Evolutionary conservation across 2,797 vertebrate genomes (phyloP).

Genomic region (Micrastur ruficollis): DNA sequence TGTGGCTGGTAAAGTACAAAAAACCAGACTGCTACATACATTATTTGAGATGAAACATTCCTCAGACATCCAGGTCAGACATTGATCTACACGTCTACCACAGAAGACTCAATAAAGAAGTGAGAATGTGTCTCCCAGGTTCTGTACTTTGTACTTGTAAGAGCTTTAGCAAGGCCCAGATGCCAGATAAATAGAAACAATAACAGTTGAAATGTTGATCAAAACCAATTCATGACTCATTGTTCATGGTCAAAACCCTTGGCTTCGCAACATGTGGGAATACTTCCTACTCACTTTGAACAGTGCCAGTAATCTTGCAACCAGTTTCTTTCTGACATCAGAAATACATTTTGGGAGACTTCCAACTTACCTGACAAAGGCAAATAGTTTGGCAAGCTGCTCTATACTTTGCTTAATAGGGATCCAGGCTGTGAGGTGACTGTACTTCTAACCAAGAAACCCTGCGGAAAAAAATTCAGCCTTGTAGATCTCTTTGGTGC

Average conservation of each 20-base stretch:
- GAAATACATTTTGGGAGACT: constrained; percentile 28
- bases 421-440: not conserved
- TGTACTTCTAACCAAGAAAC: constrained; percentile 6
- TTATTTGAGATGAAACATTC: not conserved
- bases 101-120: not conserved
- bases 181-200: constrained; percentile 39
- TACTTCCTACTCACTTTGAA: constrained; percentile 14
- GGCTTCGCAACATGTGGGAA: not conserved
- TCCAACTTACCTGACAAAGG: not conserved
- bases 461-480: not conserved
- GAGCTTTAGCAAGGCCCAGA: not conserved
- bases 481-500: not conserved
- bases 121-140: not conserved
- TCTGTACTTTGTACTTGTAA: not conserved
- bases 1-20: not conserved
- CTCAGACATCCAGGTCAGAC: not conserved
- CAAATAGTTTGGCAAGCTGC: constrained; percentile 25
- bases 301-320: constrained; percentile 29
- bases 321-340: not conserved
- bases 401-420: not conserved
- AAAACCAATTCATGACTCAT: constrained; percentile 45
- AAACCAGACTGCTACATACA: not conserved
- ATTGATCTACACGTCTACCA: not conserved
- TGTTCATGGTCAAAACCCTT: constrained; percentile 15
- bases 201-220: constrained; percentile 32